phyloP scores from a whole-genome alignment of 2,797 vertebrate species.

The Parotocinclus haroldoi region DNA sequence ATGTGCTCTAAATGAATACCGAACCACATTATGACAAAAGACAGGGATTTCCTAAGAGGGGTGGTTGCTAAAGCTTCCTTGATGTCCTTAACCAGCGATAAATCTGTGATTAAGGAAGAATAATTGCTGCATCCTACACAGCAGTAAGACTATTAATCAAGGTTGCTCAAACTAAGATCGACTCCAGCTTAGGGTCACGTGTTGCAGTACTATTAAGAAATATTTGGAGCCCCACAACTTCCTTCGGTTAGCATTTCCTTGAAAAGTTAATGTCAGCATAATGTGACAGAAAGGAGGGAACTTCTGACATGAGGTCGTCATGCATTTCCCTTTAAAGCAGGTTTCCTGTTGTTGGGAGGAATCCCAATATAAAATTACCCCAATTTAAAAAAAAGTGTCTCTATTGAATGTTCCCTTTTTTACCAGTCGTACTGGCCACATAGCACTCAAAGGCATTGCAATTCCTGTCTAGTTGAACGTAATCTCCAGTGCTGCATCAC shows the following conservation, averaged over 20 bases:
- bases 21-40: too few species aligned
- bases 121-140: too few species aligned
- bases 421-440: neutral
- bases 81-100: too few species aligned
- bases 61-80: too few species aligned
- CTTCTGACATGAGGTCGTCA: neutral
- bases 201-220: constrained; percentile 17
- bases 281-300: constrained; percentile 33
- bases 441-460: too few species aligned
- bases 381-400: constrained; percentile 33
- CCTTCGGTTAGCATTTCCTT: constrained; percentile 21
- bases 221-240: constrained; percentile 2
- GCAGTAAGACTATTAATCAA: neutral
- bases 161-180: constrained; percentile 13
- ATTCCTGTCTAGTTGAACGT: neutral
- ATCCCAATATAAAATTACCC: constrained; percentile 32
- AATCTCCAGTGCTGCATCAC: neutral
- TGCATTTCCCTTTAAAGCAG: constrained; percentile 35
- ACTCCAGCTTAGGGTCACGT: neutral
- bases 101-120: too few species aligned
- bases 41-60: too few species aligned
- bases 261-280: constrained; percentile 32
- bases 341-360: constrained; percentile 27
- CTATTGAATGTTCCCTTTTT: constrained; percentile 20
- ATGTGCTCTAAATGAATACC: too few species aligned